Conservation (phyloP, 2,113 vertebrate genomes). For the Miniopterus natalensis region DNA sequence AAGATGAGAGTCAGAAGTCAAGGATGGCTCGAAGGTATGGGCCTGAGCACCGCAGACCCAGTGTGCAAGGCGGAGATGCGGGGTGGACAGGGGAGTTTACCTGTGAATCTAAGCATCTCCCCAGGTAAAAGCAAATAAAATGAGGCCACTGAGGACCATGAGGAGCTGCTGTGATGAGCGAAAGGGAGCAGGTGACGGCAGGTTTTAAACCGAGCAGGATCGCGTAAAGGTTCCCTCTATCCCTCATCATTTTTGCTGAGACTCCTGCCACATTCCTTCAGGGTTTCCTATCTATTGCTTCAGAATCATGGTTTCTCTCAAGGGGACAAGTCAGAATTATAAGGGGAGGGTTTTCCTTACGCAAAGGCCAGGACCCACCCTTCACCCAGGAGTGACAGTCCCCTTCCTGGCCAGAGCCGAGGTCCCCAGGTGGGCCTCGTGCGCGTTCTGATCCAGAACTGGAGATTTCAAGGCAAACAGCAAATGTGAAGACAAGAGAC, state of each 20-base stretch:
- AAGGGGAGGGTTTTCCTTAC: too few relatives aligned
- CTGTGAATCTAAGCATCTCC: background rate
- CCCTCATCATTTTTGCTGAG: background rate
- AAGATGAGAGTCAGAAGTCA: background rate
- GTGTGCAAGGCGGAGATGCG: background rate
- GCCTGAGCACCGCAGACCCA: background rate
- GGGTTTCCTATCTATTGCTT: background rate
- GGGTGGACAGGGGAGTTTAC: background rate
- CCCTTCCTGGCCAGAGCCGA: too few relatives aligned
- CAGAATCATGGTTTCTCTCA: background rate
- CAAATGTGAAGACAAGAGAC: background rate
- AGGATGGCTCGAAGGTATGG: background rate
- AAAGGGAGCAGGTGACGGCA: background rate
- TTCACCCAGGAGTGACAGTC: background rate
- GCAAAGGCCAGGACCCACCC: background rate
- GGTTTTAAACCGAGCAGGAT: background rate
- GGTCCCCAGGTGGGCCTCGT: background rate
- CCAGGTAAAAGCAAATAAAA: background rate
- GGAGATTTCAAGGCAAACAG: background rate
- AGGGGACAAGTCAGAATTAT: background rate
- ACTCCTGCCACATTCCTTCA: background rate
- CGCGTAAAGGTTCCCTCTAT: background rate
- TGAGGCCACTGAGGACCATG: background rate
- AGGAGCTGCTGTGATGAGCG: background rate
- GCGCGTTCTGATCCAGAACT: fast-evolving